These are phyloP conservation scores for Troides oblongomaculatus DNA, from an alignment of 2,888 invertebrate genomes.

Conservation along the genomic window DNA sequence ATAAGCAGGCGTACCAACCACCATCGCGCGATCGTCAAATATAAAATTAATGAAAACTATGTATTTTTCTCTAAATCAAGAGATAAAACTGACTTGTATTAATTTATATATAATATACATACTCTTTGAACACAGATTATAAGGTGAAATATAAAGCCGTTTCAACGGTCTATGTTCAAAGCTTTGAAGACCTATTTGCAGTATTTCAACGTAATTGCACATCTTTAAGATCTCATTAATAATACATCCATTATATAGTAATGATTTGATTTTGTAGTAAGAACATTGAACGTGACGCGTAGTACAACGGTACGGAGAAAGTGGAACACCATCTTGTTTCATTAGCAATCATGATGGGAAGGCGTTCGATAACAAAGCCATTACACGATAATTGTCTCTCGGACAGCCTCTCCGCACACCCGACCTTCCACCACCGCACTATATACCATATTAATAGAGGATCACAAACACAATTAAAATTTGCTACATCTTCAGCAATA, in stretches of 20 bases:
- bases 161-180: too few relatives aligned
- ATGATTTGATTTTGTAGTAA: slow-evolving; percentile 17
- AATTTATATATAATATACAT: too few relatives aligned
- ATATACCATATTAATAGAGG: slow-evolving; percentile 17
- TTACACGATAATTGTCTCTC: slow-evolving; percentile 62
- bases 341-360: slow-evolving; percentile 59
- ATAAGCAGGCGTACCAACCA: too few relatives aligned
- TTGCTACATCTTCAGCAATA: background rate
- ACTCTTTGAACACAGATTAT: too few relatives aligned
- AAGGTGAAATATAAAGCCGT: too few relatives aligned
- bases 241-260: slow-evolving; percentile 6
- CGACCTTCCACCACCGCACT: slow-evolving; percentile 34
- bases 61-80: too few relatives aligned
- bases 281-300: slow-evolving; percentile 16
- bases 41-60: too few relatives aligned
- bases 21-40: too few relatives aligned
- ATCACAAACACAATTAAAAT: slow-evolving; percentile 10
- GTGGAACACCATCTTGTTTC: slow-evolving; percentile 49
- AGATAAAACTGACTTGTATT: too few relatives aligned
- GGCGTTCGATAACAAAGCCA: slow-evolving; percentile 65
- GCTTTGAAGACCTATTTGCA: background rate
- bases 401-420: slow-evolving; percentile 15
- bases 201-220: background rate
- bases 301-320: slow-evolving; percentile 42
- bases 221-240: background rate